Base-by-base conservation (phyloP, 2,888 invertebrate genomes). In the Thecocarcelia acutangulata region DNA sequence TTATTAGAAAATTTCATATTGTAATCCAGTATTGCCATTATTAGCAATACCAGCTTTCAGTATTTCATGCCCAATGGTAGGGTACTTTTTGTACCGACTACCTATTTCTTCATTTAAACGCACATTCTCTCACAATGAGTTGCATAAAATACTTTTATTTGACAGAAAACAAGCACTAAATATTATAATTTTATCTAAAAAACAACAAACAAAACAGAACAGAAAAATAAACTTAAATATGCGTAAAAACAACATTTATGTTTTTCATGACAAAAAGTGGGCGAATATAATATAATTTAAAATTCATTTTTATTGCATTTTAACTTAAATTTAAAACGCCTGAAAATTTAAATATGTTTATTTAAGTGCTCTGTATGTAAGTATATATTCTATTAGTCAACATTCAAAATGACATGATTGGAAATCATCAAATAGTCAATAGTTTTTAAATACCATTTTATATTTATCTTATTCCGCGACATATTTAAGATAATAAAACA, bases 371-470 rank as follows among this genome's bases (percentile, higher is more conserved):
- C n/a, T n/a, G n/a, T n/a, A n/a, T n/a, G n/a, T n/a, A n/a, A n/a
- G n/a, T 37, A 19, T 54, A 24, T 56, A n/a, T 72, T 70, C 64
- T 72, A n/a, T n/a, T n/a, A n/a, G 64, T 40, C 58, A 50, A 15
- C 54, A 73, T 58, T 66, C 63, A 28, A 54, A 69, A 63, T 56
- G 33, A 42, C 54, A 73, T 58, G 48, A 63, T 66, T 68, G 48
- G 33, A 40, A 61, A 40, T 48, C 61, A 68, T 61, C 61, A 68
- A 66, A 42, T 42, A 59, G 50, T 50, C 44, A 66, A 68, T 59
- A 42, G 48, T 50, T 70, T 58, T 69, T 37, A 48, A n/a, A n/a
- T n/a, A n/a, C 17, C 21, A 33, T 59, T 48, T 72, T 40, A 17
- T 21, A 8, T 19, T 28, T 52, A 61, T 21, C 1, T 40, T 17